Conservation (phyloP, 2,797 vertebrate genomes). For the Carduelis carduelis region DNA sequence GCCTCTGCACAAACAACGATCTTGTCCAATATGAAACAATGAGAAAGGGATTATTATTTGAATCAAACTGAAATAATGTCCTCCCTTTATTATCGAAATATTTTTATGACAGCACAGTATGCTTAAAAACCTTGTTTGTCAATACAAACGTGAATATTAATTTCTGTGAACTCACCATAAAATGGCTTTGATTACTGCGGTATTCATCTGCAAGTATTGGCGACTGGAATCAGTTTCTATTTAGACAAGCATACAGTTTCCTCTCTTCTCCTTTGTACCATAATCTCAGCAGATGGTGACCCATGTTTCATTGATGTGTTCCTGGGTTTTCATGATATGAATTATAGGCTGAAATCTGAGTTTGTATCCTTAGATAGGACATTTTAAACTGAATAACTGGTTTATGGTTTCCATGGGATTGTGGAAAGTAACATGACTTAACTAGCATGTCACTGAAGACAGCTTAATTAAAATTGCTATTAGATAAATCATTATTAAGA, state of each 20-base stretch:
- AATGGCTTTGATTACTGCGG: neutral
- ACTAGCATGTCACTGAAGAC: neutral
- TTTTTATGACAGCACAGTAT: neutral
- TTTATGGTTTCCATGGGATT: conserved; percentile 27
- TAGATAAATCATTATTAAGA: neutral
- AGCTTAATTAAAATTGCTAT: neutral
- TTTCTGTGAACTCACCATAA: neutral
- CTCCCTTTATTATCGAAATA: neutral
- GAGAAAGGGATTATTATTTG: neutral
- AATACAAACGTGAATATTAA: neutral
- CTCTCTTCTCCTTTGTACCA: neutral
- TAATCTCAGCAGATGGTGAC: conserved; percentile 38
- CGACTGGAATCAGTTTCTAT: neutral
- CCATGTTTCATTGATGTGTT: neutral
- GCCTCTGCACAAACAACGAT: neutral
- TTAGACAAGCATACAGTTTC: neutral
- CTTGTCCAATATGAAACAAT: neutral
- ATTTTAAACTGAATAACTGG: neutral
- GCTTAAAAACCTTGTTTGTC: neutral
- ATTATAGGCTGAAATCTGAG: conserved; percentile 14
- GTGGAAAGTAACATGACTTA: neutral
- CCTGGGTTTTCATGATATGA: conserved; percentile 7
- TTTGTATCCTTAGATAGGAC: neutral
- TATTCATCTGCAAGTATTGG: neutral
- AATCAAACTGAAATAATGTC: neutral